These are phyloP conservation scores for Aldrovandia affinis DNA, from an alignment of 2,797 vertebrate genomes.

Conservation along the genomic window DNA sequence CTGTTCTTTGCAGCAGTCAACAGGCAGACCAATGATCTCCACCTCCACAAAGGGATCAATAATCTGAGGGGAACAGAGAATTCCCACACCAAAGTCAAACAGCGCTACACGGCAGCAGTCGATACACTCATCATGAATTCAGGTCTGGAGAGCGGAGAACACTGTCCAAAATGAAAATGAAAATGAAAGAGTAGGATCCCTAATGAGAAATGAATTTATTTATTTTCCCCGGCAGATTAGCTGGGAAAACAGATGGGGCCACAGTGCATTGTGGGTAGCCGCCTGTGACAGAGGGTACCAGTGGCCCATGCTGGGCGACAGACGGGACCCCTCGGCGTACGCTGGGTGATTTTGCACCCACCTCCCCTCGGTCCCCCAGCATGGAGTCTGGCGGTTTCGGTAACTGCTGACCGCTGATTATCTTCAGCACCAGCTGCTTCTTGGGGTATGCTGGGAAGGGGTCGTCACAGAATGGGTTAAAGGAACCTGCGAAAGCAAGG, in stretches of 20 bases:
- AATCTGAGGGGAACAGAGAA: slow-evolving; percentile 74
- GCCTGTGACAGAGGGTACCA: slow-evolving; percentile 4
- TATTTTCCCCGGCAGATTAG: slow-evolving; percentile 9
- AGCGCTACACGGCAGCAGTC: background rate
- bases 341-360: slow-evolving; percentile 56
- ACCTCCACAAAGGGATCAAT: slow-evolving; percentile 99
- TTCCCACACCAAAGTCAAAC: slow-evolving; percentile 6
- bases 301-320: background rate
- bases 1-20: slow-evolving; percentile 96
- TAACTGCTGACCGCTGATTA: slow-evolving; percentile 97
- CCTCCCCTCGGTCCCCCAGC: slow-evolving; percentile 97
- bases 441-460: slow-evolving; percentile 94
- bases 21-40: slow-evolving; percentile 95
- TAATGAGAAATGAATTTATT: slow-evolving; percentile 3
- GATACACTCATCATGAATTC: background rate
- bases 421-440: slow-evolving; percentile 94
- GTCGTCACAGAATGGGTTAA: slow-evolving; percentile 91
- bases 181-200: background rate
- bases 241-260: slow-evolving; percentile 9
- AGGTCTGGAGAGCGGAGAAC: background rate
- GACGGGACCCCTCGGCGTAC: background rate
- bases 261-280: background rate
- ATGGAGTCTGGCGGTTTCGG: slow-evolving; percentile 97
- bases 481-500: slow-evolving; percentile 77
- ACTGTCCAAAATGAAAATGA: background rate